Evolutionary conservation across 2,888 invertebrate genomes (phyloP).

Genomic region (Cancer borealis): DNA sequence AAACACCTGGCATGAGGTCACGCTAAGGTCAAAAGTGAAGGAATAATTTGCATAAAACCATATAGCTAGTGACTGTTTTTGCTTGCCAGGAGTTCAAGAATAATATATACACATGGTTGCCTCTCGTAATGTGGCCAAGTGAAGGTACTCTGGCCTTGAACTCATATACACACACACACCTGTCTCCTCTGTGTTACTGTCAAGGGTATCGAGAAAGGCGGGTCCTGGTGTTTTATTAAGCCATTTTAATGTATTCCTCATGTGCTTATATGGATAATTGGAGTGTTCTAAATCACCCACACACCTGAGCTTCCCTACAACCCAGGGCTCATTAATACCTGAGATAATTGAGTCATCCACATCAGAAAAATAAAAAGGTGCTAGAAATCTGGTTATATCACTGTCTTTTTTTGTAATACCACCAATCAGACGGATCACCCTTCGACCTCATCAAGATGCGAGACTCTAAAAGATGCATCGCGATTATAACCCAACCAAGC

Average conservation of each 20-base stretch:
- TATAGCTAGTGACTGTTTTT: not conserved
- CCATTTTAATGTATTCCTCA: not conserved
- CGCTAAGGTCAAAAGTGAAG: not conserved
- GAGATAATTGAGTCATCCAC: constrained; percentile 18
- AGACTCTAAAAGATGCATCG: not conserved
- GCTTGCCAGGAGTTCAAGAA: not conserved
- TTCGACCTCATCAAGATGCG: not conserved
- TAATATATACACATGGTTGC: not conserved
- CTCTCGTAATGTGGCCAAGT: not conserved
- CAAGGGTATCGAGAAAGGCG: not conserved
- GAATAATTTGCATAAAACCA: constrained; percentile 6
- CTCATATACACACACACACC: not conserved
- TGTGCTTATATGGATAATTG: not conserved
- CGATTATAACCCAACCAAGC: not conserved
- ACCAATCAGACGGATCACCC: not conserved
- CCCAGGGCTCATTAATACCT: not conserved
- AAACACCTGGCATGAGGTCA: not conserved
- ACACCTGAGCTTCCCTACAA: not conserved
- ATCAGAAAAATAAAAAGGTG: not conserved
- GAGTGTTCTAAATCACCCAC: not conserved
- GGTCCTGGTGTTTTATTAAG: not conserved
- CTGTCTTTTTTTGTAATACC: not conserved
- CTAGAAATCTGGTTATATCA: not conserved
- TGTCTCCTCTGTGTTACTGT: not conserved
- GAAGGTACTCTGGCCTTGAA: not conserved